A percentile compares a stretch with the other conserved stretches of the same genome.
phyloP scores from a whole-genome alignment of 1,140 invertebrate species.

The Coelopa frigida region DNA sequence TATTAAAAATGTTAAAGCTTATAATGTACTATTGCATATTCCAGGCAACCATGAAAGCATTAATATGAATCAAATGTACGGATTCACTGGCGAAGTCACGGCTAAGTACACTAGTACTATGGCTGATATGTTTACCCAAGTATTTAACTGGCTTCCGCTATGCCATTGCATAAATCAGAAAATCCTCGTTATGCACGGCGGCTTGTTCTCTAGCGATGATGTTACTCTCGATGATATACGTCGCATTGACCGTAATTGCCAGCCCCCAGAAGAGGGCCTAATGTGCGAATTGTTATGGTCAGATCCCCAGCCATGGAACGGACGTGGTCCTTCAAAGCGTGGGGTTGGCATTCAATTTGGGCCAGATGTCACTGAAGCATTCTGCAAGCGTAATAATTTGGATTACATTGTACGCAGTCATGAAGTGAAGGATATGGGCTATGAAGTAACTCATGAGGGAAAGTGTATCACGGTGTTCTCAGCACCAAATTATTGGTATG shows the following conservation, averaged over 20 bases:
- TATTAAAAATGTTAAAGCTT: neutral
- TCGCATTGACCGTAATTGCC: constrained; percentile 81
- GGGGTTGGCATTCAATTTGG: constrained; percentile 98
- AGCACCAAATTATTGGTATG: constrained; percentile 97
- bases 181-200: constrained; percentile 94
- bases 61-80: constrained; percentile 99
- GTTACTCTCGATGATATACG: constrained; percentile 88
- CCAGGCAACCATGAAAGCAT: constrained; percentile 95
- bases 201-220: constrained; percentile 81
- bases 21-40: constrained; percentile 18
- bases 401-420: constrained; percentile 95
- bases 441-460: constrained; percentile 88
- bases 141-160: constrained; percentile 96
- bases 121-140: constrained; percentile 95
- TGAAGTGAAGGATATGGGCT: constrained; percentile 96
- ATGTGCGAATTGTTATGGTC: constrained; percentile 99
- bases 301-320: constrained; percentile 85
- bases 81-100: constrained; percentile 96
- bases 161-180: constrained; percentile 90
- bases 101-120: constrained; percentile 90
- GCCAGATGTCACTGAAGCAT: constrained; percentile 88
- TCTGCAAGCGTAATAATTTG: constrained; percentile 77
- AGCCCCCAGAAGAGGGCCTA: constrained; percentile 92
- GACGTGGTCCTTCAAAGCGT: constrained; percentile 86
- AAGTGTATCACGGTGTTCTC: constrained; percentile 96